Evolutionary conservation across 2,797 vertebrate genomes (phyloP).

Genomic region (Lerista edwardsae): DNA sequence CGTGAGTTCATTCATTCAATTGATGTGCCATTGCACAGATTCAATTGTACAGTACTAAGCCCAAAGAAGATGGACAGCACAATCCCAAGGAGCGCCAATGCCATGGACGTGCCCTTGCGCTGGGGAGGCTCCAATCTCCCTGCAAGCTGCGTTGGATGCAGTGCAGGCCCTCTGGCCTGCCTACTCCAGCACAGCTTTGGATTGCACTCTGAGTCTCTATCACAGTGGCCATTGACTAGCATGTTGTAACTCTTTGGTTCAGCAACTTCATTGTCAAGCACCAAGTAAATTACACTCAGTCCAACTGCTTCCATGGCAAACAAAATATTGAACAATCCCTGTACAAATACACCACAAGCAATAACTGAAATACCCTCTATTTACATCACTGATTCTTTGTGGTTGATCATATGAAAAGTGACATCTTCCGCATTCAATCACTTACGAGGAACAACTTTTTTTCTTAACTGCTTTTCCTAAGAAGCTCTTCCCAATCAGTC

Average conservation of each 20-base stretch:
- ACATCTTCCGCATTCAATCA: neutral
- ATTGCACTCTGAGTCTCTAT: neutral
- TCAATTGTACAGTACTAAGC: neutral
- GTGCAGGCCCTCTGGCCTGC: no score
- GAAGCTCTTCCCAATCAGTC: neutral
- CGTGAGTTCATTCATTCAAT: neutral
- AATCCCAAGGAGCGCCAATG: no score
- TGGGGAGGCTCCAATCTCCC: no score
- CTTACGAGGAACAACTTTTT: neutral
- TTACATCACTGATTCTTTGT: neutral
- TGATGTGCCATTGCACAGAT: neutral
- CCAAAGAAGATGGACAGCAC: neutral
- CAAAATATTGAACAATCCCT: neutral
- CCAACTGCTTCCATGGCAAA: neutral
- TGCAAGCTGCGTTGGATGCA: no score
- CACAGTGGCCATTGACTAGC: neutral
- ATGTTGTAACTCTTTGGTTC: neutral
- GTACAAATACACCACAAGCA: neutral
- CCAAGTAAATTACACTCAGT: neutral
- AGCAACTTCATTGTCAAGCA: neutral
- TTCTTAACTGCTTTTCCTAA: neutral
- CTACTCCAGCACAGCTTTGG: no score
- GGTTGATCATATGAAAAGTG: no score
- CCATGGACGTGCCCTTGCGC: no score
- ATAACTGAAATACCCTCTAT: neutral